A percentile compares a stretch with the other conserved stretches of the same genome.
Conservation (phyloP, 1,140 invertebrate species). For the Zeugodacus cucurbitae region DNA sequence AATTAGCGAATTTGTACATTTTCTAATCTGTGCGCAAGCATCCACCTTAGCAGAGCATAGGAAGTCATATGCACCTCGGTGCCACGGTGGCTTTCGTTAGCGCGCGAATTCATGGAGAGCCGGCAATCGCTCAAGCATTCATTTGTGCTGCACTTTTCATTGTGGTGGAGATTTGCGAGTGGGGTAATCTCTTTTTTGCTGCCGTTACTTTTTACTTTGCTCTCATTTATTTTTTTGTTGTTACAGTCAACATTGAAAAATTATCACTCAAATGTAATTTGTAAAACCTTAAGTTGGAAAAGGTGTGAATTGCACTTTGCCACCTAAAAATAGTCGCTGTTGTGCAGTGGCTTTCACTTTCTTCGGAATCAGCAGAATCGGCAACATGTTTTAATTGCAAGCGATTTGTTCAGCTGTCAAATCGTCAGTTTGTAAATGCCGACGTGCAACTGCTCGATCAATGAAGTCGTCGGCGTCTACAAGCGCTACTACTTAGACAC, state of each 20-base stretch:
- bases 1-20: slow-evolving; percentile 66
- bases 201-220: neutral
- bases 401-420: slow-evolving; percentile 42
- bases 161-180: neutral
- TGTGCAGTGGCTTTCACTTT: neutral
- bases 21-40: slow-evolving; percentile 34
- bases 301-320: slow-evolving; percentile 27
- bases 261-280: slow-evolving; percentile 42
- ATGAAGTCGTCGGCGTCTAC: slow-evolving; percentile 44
- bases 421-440: slow-evolving; percentile 39
- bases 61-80: neutral
- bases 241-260: slow-evolving; percentile 31
- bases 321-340: neutral
- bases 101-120: neutral
- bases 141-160: neutral
- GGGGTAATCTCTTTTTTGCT: neutral
- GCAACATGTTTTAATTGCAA: slow-evolving; percentile 39
- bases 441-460: slow-evolving; percentile 9
- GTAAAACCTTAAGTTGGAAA: neutral
- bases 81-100: neutral
- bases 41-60: neutral
- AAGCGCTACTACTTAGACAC: neutral
- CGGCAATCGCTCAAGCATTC: neutral
- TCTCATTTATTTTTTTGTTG: neutral
- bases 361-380: slow-evolving; percentile 26